These are phyloP conservation scores for Gerosis bhagava DNA, from an alignment of 2,888 invertebrate genomes.

Conservation along the genomic window DNA sequence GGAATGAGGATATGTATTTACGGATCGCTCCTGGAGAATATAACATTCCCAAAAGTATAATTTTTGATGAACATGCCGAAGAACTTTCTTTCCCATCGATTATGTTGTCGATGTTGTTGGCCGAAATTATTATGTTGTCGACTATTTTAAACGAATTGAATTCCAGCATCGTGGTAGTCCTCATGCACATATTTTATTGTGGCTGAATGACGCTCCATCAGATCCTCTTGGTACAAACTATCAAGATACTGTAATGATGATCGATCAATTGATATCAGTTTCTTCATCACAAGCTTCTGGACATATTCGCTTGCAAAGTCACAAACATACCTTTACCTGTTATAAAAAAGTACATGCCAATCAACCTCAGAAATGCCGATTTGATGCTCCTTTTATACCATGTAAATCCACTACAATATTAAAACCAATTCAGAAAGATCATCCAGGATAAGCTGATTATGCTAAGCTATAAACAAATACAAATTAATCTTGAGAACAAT, in stretches of 20 bases:
- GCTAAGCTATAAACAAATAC: too few relatives aligned
- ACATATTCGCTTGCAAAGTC: constrained; percentile 39
- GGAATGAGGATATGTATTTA: constrained; percentile 23
- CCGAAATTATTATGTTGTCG: constrained; percentile 38
- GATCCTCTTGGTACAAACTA: constrained; percentile 27
- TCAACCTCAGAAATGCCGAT: constrained; percentile 38
- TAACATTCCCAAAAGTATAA: constrained; percentile 39
- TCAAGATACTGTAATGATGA: constrained; percentile 34
- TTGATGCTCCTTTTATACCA: constrained; percentile 46
- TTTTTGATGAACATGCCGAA: constrained; percentile 13
- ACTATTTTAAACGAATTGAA: constrained; percentile 49
- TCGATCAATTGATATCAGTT: constrained; percentile 41
- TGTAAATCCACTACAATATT: constrained; percentile 33
- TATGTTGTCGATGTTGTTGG: constrained; percentile 39
- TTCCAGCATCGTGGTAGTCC: constrained; percentile 51
- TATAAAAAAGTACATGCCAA: constrained; percentile 40
- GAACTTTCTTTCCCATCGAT: background rate
- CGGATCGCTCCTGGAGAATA: constrained; percentile 16
- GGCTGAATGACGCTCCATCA: constrained; percentile 48
- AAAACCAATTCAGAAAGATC: too few relatives aligned
- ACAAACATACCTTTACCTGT: constrained; percentile 43
- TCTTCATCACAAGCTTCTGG: constrained; percentile 40
- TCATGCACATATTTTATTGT: constrained; percentile 46
- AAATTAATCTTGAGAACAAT: too few relatives aligned
- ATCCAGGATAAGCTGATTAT: too few relatives aligned